Percentiles rank a stretch among this genome's conserved stretches.
Conservation (phyloP, 1,140 invertebrate species). For the Listronotus oregonensis region DNA sequence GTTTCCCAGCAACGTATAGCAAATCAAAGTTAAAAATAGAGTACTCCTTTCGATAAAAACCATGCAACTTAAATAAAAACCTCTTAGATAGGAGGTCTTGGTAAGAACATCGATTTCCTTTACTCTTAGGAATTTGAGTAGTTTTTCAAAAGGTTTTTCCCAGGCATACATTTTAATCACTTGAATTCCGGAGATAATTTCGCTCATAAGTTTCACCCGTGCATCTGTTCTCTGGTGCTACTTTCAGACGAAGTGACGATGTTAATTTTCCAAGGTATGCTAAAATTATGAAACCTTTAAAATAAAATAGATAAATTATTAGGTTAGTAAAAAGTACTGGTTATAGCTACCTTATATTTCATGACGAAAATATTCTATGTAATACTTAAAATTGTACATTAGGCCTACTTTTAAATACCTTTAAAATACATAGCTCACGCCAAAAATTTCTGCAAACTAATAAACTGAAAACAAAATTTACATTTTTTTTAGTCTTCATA, state of each 20-base stretch:
- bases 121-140: conserved; percentile 61
- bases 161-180: conserved; percentile 84
- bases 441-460: no score
- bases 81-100: conserved; percentile 71
- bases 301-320: no score
- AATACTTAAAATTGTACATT: no score
- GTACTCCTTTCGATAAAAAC: conserved; percentile 22
- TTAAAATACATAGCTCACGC: no score
- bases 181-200: conserved; percentile 73
- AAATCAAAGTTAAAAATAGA: conserved; percentile 20
- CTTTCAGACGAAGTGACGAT: conserved; percentile 60
- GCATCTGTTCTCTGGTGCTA: conserved; percentile 70
- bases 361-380: no score
- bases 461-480: no score
- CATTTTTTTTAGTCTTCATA: no score
- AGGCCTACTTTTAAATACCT: no score
- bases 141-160: conserved; percentile 70
- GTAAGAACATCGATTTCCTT: conserved; percentile 72
- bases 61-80: conserved; percentile 63
- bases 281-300: conserved; percentile 40
- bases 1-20: conserved; percentile 24
- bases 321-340: no score
- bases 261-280: conserved; percentile 61
- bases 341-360: no score
- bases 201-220: conserved; percentile 79